Conservation (phyloP, 2,888 invertebrate genomes). For the Automeris io region DNA sequence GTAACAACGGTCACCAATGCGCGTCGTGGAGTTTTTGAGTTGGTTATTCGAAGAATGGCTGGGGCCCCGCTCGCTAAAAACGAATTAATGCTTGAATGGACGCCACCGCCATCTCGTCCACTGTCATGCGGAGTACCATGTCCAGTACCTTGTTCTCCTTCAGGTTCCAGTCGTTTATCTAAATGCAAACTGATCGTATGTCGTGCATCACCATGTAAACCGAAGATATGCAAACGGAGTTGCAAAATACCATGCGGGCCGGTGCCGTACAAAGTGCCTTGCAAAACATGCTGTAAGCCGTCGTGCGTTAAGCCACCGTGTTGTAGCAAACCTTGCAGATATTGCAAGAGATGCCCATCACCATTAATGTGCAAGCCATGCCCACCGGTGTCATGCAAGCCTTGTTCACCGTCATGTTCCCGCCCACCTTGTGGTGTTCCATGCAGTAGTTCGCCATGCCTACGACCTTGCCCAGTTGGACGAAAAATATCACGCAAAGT, state of each 20-base stretch:
- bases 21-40: conserved; percentile 62
- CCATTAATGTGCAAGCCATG: conserved; percentile 13
- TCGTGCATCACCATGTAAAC: conserved; percentile 33
- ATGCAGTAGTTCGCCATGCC: conserved; percentile 48
- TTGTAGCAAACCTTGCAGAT: conserved; percentile 25
- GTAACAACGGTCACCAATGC: conserved; percentile 51
- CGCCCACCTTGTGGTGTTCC: conserved; percentile 24
- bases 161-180: conserved; percentile 29
- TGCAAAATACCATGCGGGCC: conserved; percentile 36
- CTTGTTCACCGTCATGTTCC: conserved; percentile 12
- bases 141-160: conserved; percentile 22
- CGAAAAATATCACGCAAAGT: conserved; percentile 36
- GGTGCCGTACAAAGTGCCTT: conserved; percentile 20
- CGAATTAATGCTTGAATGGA: conserved; percentile 68
- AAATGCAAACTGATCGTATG: conserved; percentile 49
- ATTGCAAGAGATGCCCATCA: conserved; percentile 10
- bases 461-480: conserved; percentile 49
- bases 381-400: conserved; percentile 13
- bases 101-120: conserved; percentile 49
- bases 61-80: conserved; percentile 63
- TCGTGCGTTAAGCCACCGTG: conserved; percentile 21
- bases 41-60: conserved; percentile 55
- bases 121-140: conserved; percentile 32
- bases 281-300: conserved; percentile 27
- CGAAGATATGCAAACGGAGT: conserved; percentile 28